A percentile compares a stretch with the other conserved stretches of the same genome.
Conservation (phyloP, 2,797 vertebrate genomes). For the Hylomyscus alleni region DNA sequence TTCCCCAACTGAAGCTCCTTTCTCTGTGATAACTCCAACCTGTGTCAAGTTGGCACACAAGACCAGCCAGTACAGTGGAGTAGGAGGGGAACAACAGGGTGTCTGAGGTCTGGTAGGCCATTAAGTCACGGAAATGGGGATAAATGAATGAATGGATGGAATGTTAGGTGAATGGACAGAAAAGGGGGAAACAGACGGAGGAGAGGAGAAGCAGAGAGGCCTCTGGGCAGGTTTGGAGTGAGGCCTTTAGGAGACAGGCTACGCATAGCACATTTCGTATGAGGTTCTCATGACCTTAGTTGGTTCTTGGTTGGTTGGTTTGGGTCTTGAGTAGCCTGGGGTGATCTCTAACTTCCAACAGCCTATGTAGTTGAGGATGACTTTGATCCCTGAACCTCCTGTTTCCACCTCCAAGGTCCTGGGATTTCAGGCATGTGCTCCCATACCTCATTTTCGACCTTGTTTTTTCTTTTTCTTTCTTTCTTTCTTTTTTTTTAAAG, state of each 20-base stretch:
- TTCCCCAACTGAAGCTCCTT: too few species aligned
- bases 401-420: not conserved
- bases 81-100: not conserved
- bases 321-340: not conserved
- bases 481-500: too few species aligned
- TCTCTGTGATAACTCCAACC: too few species aligned
- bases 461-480: not conserved
- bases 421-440: not conserved
- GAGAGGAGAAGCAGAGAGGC: too few species aligned
- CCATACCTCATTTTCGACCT: not conserved
- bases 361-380: not conserved
- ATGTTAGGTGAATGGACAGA: too few species aligned
- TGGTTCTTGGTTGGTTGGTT: not conserved
- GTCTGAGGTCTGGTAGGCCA: not conserved
- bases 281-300: not conserved
- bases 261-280: not conserved
- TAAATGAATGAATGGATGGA: not conserved
- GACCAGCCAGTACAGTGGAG: too few species aligned
- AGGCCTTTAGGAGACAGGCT: not conserved
- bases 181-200: not conserved
- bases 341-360: not conserved
- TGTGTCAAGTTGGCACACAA: too few species aligned
- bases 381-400: not conserved
- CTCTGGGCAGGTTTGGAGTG: not conserved
- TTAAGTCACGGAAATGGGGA: not conserved